Percentiles rank a stretch among this genome's conserved stretches.
Evolutionary conservation across 2,888 invertebrate genomes (phyloP).

Genomic region (Meloe dianella): DNA sequence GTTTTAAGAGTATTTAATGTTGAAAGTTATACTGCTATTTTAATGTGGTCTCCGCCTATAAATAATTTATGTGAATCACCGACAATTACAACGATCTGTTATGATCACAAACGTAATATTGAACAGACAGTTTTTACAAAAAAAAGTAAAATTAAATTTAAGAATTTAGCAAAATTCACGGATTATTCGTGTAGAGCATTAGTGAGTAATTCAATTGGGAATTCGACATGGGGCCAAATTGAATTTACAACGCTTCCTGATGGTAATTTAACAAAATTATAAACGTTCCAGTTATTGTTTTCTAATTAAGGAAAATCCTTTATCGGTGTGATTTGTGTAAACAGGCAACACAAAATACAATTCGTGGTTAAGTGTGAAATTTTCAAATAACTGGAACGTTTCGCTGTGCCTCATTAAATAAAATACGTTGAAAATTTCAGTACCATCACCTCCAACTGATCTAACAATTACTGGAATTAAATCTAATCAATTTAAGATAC

Average conservation of each 20-base stretch:
- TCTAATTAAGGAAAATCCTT: too few relatives aligned
- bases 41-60: neutral
- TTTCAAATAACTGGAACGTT: neutral
- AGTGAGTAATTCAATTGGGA: slow-evolving; percentile 16
- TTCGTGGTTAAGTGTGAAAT: neutral
- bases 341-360: neutral
- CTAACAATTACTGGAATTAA: slow-evolving; percentile 20
- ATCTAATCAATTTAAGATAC: slow-evolving; percentile 30
- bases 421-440: slow-evolving; percentile 27
- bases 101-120: neutral
- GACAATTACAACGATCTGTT: neutral
- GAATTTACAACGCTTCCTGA: slow-evolving; percentile 15
- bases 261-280: slow-evolving; percentile 10
- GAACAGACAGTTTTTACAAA: neutral
- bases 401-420: neutral
- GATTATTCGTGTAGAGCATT: slow-evolving; percentile 21
- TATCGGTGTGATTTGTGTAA: neutral
- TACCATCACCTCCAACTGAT: slow-evolving; percentile 32
- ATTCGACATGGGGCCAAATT: slow-evolving; percentile 4
- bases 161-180: slow-evolving; percentile 21
- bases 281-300: neutral
- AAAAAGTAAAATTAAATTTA: slow-evolving; percentile 8
- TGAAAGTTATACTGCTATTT: neutral
- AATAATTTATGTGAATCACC: neutral
- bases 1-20: slow-evolving; percentile 8